phyloP scores from a whole-genome alignment of 1,140 invertebrate species.

The Amphibalanus amphitrite region DNA sequence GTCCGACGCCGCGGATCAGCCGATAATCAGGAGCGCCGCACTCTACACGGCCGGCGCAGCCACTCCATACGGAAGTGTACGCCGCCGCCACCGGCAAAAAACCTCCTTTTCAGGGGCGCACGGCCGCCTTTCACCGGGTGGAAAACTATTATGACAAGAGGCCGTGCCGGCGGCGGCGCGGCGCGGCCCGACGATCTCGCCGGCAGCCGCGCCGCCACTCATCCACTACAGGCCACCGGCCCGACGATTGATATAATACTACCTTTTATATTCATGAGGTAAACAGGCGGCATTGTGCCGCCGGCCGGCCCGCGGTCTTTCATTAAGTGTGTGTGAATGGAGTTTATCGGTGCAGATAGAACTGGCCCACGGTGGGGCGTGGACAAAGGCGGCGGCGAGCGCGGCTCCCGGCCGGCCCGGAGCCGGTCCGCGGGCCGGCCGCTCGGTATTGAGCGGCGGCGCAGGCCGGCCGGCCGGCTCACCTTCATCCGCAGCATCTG shows the following conservation, averaged over 20 bases:
- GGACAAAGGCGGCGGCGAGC: not conserved
- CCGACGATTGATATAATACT: not conserved
- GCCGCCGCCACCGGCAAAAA: not conserved
- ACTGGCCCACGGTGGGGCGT: not conserved
- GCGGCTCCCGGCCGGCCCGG: too few relatives aligned
- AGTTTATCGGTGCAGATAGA: not conserved
- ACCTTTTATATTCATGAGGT: constrained; percentile 2
- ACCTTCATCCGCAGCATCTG: constrained; percentile 19
- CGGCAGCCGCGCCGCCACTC: not conserved
- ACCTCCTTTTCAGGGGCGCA: not conserved
- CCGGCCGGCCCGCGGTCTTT: not conserved
- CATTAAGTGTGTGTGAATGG: not conserved
- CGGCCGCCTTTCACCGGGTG: not conserved
- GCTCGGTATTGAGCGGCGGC: not conserved
- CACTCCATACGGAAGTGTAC: not conserved
- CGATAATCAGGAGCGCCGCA: not conserved
- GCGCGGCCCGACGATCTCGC: not conserved
- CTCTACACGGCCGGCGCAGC: too few relatives aligned
- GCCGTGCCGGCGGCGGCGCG: too few relatives aligned
- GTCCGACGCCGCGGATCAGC: not conserved
- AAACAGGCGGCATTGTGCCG: not conserved
- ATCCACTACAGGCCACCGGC: not conserved
- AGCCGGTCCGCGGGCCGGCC: too few relatives aligned
- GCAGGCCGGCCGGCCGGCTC: not conserved
- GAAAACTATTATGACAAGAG: constrained; percentile 1